Conservation (phyloP, 2,797 vertebrate genomes). For the Myioborus melanocephalus region DNA sequence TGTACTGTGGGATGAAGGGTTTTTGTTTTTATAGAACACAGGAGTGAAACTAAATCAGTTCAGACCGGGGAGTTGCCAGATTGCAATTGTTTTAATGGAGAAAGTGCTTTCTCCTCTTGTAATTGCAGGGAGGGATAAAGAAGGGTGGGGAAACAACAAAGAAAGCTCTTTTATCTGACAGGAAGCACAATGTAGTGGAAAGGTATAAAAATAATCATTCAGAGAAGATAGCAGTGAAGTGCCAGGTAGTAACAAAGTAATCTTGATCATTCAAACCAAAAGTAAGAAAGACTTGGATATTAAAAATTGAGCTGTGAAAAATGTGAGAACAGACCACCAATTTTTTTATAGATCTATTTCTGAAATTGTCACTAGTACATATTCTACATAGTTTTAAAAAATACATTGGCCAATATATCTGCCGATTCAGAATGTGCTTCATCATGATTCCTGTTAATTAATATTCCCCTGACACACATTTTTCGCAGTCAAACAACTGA, state of each 20-base stretch:
- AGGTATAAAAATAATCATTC: background rate
- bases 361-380: background rate
- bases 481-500: background rate
- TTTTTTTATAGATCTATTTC: background rate
- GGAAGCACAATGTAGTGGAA: background rate
- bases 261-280: background rate
- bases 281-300: background rate
- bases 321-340: background rate
- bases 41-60: background rate
- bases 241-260: background rate
- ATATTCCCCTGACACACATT: background rate
- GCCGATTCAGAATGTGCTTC: background rate
- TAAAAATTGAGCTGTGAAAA: background rate
- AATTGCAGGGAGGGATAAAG: background rate
- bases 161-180: background rate
- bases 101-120: background rate
- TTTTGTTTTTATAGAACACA: background rate
- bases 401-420: background rate
- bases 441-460: background rate
- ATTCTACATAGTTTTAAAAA: background rate
- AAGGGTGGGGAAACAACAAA: background rate
- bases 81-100: background rate
- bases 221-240: background rate
- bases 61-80: background rate
- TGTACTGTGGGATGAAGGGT: accelerated